A percentile compares a stretch with the other conserved stretches of the same genome.
phyloP scores from a whole-genome alignment of 2,113 vertebrate species.

The Spermophilus dauricus region DNA sequence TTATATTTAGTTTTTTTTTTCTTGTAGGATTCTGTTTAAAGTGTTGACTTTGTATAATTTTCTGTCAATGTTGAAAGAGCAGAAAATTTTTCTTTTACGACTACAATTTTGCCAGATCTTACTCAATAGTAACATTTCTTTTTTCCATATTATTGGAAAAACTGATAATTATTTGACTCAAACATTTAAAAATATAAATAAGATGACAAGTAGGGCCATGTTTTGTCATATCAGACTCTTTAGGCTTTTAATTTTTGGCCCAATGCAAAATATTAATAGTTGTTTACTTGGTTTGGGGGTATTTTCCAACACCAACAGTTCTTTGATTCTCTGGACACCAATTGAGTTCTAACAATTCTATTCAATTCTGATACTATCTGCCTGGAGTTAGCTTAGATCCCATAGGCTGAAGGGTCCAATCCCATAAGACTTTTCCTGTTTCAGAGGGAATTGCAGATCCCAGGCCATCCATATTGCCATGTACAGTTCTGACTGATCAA shows the following conservation, averaged over 20 bases:
- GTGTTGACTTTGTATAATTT: neutral
- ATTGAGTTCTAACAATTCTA: neutral
- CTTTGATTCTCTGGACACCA: neutral
- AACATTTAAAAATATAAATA: conserved; percentile 17
- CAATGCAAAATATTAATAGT: neutral
- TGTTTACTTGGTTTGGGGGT: neutral
- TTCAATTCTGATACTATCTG: neutral
- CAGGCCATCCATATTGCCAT: neutral
- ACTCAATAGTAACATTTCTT: neutral
- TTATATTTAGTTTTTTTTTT: conserved; percentile 16
- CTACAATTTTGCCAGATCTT: neutral
- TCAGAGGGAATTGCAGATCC: neutral
- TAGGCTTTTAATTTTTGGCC: neutral
- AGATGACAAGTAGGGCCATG: neutral
- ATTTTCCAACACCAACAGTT: neutral
- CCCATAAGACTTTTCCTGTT: neutral
- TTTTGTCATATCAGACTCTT: conserved; percentile 19
- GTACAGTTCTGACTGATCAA: neutral
- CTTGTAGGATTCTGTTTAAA: neutral
- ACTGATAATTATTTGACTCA: conserved; percentile 7
- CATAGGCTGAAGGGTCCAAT: neutral
- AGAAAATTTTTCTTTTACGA: neutral
- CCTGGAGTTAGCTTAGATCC: neutral
- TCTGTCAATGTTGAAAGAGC: neutral
- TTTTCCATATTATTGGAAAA: neutral